A percentile compares a stretch with the other conserved stretches of the same genome.
Conservation (phyloP, 1,140 invertebrate genomes). For the Gryllus bimaculatus region DNA sequence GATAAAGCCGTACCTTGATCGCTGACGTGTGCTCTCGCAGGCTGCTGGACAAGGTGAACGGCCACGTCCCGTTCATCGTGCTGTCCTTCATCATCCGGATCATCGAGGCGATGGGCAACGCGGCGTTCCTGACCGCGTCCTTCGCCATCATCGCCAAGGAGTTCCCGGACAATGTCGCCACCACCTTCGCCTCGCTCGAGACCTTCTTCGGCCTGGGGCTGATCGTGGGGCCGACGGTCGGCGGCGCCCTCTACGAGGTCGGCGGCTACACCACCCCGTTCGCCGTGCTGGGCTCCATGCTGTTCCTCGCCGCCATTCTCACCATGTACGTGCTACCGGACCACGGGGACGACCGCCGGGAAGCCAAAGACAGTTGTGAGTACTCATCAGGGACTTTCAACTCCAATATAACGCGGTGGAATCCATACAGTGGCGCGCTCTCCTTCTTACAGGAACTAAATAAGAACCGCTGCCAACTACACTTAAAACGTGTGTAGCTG, state of each 20-base stretch:
- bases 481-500: no score
- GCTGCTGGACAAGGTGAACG: conserved; percentile 69
- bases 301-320: conserved; percentile 65
- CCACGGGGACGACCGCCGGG: conserved; percentile 44
- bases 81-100: conserved; percentile 79
- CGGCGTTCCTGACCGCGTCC: conserved; percentile 82
- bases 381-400: no score
- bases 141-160: conserved; percentile 91
- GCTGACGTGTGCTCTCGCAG: no score
- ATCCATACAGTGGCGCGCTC: no score
- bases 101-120: conserved; percentile 84
- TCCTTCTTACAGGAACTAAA: no score
- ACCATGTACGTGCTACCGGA: conserved; percentile 63
- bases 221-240: conserved; percentile 77
- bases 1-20: no score
- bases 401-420: no score
- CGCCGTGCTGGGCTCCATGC: conserved; percentile 63
- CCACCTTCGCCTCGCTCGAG: conserved; percentile 80
- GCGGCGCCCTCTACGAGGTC: conserved; percentile 66
- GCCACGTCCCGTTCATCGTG: conserved; percentile 70
- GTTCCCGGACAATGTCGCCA: conserved; percentile 82
- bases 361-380: conserved; percentile 50
- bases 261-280: conserved; percentile 85
- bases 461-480: no score
- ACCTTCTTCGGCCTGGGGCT: conserved; percentile 83